phyloP scores from a whole-genome alignment of 2,113 vertebrate genomes.

The Neomonachus schauinslandi region DNA sequence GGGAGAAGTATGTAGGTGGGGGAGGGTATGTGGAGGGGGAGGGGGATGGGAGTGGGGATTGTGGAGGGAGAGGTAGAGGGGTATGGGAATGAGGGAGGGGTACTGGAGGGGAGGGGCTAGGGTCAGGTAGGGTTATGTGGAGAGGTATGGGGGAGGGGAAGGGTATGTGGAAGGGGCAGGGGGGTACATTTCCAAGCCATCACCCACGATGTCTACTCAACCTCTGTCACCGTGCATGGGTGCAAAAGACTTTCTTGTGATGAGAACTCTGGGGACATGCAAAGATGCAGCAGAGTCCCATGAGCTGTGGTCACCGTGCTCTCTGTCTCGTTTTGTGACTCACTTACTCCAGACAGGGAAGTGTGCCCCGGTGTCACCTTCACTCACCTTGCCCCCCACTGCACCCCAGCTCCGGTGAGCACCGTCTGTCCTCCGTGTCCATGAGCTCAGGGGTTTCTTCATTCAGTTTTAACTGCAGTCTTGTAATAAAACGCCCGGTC shows the following conservation, averaged over 20 bases:
- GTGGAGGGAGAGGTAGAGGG: too few relatives aligned
- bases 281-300: not conserved
- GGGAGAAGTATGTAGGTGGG: not conserved
- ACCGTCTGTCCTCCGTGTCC: not conserved
- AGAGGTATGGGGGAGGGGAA: not conserved
- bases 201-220: not conserved
- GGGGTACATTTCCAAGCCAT: not conserved
- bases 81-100: too few relatives aligned
- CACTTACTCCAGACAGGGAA: not conserved
- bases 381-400: not conserved
- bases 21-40: not conserved
- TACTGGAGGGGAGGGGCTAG: not conserved
- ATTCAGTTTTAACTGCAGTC: not conserved
- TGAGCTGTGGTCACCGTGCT: not conserved
- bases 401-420: not conserved
- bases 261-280: not conserved
- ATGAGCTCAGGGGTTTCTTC: not conserved
- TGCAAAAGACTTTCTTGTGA: not conserved
- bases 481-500: not conserved
- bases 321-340: not conserved
- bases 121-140: not conserved
- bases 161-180: not conserved
- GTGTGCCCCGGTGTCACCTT: not conserved
- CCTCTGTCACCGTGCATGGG: not conserved
- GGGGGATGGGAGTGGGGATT: too few relatives aligned